Evolutionary conservation across 2,797 vertebrate genomes (phyloP).

Genomic region (Onychomys torridus): DNA sequence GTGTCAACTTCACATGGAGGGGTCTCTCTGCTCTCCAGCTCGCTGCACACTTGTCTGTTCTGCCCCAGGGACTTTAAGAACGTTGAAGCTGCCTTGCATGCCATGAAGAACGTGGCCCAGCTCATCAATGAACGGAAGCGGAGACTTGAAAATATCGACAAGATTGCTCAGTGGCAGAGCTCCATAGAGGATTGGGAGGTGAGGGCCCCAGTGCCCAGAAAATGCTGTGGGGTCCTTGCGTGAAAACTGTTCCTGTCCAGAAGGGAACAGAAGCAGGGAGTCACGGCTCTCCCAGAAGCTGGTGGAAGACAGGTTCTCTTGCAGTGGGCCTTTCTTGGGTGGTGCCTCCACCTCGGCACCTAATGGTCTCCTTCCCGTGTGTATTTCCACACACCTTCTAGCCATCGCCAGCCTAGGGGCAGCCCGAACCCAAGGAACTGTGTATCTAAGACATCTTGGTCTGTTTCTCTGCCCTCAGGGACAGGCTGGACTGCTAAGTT

Average conservation of each 20-base stretch:
- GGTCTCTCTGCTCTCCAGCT: neutral
- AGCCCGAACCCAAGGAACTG: neutral
- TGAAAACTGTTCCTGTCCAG: neutral
- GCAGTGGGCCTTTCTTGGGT: neutral
- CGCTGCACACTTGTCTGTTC: neutral
- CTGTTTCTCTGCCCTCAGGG: neutral
- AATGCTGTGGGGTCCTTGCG: neutral
- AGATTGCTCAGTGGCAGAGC: conserved; percentile 98
- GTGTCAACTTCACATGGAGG: neutral
- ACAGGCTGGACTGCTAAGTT: neutral
- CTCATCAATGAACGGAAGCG: conserved; percentile 97
- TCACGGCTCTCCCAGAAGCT: neutral
- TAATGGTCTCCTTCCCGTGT: neutral
- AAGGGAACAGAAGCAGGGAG: neutral
- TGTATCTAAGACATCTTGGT: neutral
- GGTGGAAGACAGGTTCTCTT: neutral
- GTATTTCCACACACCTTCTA: neutral
- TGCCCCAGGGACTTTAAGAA: conserved; percentile 95
- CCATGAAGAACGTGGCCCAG: conserved; percentile 97
- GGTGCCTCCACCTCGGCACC: neutral
- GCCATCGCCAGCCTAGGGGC: neutral
- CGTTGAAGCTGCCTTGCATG: conserved; percentile 95
- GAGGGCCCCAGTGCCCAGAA: neutral
- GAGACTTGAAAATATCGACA: conserved; percentile 97
- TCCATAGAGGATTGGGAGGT: conserved; percentile 99